Evolutionary conservation across 92 coral and sea anemone species (phyloP).

Genomic region (Virgularia gustaviana): DNA sequence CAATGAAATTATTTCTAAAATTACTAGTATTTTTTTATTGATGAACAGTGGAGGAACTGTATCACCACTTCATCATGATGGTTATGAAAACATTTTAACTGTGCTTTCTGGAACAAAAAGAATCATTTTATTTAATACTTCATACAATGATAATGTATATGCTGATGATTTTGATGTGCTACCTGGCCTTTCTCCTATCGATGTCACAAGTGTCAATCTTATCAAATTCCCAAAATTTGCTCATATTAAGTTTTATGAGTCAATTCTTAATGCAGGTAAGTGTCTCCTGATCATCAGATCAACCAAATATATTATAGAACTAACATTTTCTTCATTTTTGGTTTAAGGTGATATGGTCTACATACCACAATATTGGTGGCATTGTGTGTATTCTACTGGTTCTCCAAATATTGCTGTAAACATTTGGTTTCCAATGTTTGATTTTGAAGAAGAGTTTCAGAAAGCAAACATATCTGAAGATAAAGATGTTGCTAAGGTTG

Average conservation of each 20-base stretch:
- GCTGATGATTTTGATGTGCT: constrained; percentile 65
- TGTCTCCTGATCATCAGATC: too few species aligned
- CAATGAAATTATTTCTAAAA: constrained; percentile 60
- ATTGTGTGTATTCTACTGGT: constrained; percentile 66
- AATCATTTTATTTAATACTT: constrained; percentile 60
- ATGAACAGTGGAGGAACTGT: constrained; percentile 77
- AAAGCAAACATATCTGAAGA: constrained; percentile 78
- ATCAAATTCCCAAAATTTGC: constrained; percentile 63
- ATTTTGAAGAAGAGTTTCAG: constrained; percentile 66
- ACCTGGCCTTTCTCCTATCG: constrained; percentile 78
- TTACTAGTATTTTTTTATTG: constrained; percentile 57
- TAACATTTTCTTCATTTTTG: too few species aligned
- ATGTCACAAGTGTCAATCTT: constrained; percentile 74
- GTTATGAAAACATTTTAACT: constrained; percentile 77
- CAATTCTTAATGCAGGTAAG: constrained; percentile 69
- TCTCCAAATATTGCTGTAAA: constrained; percentile 84
- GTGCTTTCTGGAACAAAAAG: constrained; percentile 79
- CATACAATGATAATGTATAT: constrained; percentile 62
- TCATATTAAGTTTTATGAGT: constrained; percentile 69
- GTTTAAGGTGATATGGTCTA: constrained; percentile 86
- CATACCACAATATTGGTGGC: constrained; percentile 99
- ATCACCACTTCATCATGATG: constrained; percentile 94
- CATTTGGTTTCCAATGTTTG: constrained; percentile 82
- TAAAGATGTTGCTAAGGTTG: constrained; percentile 70
- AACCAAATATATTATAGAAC: too few species aligned